A percentile compares a stretch with the other conserved stretches of the same genome.
These are phyloP conservation scores for Hydractinia symbiolongicarpus DNA, from an alignment of 30 jellyfish, hydroid and myxozoan genomes.

Conservation along the genomic window DNA sequence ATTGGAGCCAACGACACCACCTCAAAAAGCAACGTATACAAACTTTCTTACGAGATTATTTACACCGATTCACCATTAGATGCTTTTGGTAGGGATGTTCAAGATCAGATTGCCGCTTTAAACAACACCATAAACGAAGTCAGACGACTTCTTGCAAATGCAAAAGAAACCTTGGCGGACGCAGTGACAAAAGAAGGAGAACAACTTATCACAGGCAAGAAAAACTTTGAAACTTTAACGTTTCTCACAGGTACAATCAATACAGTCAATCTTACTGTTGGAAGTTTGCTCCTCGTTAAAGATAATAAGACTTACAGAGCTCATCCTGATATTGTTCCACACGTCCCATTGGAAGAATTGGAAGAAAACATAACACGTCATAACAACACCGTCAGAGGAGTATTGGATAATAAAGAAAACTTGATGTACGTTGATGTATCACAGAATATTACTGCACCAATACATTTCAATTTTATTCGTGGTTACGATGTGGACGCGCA, in stretches of 20 bases:
- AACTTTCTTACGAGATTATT: slow-evolving; percentile 32
- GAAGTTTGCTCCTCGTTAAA: slow-evolving; percentile 2
- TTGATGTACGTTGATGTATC: slow-evolving; percentile 23
- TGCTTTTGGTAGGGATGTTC: slow-evolving; percentile 26
- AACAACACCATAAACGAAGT: slow-evolving; percentile 9
- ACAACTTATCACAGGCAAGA: slow-evolving; percentile 32
- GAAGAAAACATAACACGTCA: slow-evolving; percentile 19
- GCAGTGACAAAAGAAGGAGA: slow-evolving; percentile 25
- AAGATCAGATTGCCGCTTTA: not conserved
- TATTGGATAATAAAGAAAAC: slow-evolving; percentile 7
- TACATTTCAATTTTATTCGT: not conserved
- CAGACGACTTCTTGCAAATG: not conserved
- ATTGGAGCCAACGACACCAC: slow-evolving; percentile 49
- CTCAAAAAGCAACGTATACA: slow-evolving; percentile 35
- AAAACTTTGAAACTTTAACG: not conserved
- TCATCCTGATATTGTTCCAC: not conserved
- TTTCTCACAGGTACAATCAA: not conserved
- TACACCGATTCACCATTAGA: slow-evolving; percentile 48
- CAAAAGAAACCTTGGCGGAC: slow-evolving; percentile 14
- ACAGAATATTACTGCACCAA: slow-evolving; percentile 42
- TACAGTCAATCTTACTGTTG: slow-evolving; percentile 8
- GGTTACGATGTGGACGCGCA: not conserved
- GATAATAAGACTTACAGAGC: slow-evolving; percentile 16
- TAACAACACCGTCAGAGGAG: not conserved
- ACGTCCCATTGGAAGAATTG: not conserved